A percentile compares a stretch with the other conserved stretches of the same genome.
Evolutionary conservation across 2,113 vertebrate genomes (phyloP).

Genomic region (Eretmochelys imbricata): DNA sequence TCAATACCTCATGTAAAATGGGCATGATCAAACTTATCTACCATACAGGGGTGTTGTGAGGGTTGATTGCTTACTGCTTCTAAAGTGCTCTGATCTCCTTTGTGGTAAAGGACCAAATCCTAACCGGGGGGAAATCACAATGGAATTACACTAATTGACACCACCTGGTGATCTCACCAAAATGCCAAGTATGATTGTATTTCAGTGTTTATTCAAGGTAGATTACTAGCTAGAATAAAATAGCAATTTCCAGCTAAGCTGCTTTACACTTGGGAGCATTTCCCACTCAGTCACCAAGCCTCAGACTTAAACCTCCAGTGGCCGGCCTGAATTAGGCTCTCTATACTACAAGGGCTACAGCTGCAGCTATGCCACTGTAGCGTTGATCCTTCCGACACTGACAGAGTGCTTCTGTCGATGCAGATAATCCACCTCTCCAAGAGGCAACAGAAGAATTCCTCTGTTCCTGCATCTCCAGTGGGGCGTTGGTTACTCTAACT

Average conservation of each 20-base stretch:
- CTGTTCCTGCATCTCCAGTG: too few relatives aligned
- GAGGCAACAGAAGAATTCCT: too few relatives aligned
- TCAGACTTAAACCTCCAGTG: not conserved
- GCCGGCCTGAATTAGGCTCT: not conserved
- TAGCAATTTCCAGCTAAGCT: too few relatives aligned
- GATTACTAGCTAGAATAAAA: not conserved
- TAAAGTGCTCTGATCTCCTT: not conserved
- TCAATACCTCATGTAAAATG: not conserved
- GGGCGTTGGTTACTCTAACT: too few relatives aligned
- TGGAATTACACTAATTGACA: too few relatives aligned
- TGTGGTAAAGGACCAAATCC: not conserved
- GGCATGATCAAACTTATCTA: fast-evolving
- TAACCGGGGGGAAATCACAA: not conserved
- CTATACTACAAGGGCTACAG: too few relatives aligned
- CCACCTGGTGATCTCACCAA: too few relatives aligned
- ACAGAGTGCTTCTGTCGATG: too few relatives aligned
- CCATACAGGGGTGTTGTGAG: fast-evolving
- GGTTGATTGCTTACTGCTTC: not conserved
- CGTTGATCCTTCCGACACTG: too few relatives aligned
- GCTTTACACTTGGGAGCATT: too few relatives aligned
- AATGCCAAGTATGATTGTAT: not conserved
- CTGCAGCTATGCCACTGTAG: too few relatives aligned
- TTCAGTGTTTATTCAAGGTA: not conserved
- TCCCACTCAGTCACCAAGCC: not conserved
- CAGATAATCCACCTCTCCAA: too few relatives aligned